A percentile compares a stretch with the other conserved stretches of the same genome.
These are phyloP conservation scores for Melospiza melodia DNA, from an alignment of 2,113 vertebrate genomes.

Conservation along the genomic window DNA sequence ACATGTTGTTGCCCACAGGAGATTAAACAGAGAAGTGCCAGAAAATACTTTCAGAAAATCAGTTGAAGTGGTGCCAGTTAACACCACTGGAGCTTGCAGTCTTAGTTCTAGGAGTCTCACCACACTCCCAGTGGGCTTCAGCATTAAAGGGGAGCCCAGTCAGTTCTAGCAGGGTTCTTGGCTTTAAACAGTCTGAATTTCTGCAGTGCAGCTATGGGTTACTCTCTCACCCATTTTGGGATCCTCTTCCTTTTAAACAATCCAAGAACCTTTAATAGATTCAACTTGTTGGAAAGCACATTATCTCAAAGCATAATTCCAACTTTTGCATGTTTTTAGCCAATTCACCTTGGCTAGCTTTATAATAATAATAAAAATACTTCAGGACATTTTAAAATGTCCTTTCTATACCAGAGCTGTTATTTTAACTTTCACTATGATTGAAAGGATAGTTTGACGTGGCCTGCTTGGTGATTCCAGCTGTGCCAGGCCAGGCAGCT, in stretches of 20 bases:
- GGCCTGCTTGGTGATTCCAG: background rate
- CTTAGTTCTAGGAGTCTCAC: background rate
- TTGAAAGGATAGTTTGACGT: accelerated
- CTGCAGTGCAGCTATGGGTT: background rate
- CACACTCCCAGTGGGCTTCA: background rate
- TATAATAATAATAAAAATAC: background rate
- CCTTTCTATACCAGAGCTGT: background rate
- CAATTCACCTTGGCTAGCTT: background rate
- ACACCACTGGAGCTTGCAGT: background rate
- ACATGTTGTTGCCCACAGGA: background rate
- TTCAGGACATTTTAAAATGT: background rate
- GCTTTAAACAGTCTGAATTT: background rate
- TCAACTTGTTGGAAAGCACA: background rate
- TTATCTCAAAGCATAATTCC: background rate
- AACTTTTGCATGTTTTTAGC: background rate
- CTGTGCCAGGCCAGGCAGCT: background rate
- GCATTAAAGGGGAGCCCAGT: background rate
- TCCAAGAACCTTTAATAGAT: background rate
- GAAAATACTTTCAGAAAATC: background rate
- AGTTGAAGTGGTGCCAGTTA: background rate
- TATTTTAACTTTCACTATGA: background rate
- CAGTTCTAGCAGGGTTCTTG: background rate
- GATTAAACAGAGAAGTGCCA: background rate
- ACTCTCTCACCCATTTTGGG: background rate
- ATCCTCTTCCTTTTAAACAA: background rate